Base-by-base conservation (phyloP, 2,888 invertebrate genomes). In the Acronicta leporina region DNA sequence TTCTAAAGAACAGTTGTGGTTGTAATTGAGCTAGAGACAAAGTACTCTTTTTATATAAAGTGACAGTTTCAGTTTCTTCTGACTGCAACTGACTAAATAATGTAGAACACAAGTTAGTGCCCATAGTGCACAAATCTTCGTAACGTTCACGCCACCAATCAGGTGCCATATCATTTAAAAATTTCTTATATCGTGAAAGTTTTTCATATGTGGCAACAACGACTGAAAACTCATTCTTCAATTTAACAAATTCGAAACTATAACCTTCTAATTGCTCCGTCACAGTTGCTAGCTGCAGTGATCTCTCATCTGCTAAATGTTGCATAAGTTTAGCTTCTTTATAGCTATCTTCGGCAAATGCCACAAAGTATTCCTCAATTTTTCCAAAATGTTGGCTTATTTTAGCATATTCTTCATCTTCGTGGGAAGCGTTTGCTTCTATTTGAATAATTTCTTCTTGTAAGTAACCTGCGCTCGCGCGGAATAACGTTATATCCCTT, bases 361-460 rank as follows among this genome's bases (percentile, higher is more conserved):
- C 43, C 13, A 76, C 61, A 50, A 82, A 86, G 58, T 69, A 71
- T 6, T 42, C 38, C 42, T 71, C 78, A 4, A 63, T 70, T 54
- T 51, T 60, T 5, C 30, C 13, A 50, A 64, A 77, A 0, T 75
- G n/a, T 8, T 52, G 38, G 5, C 49, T 0, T 8, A 79, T 63
- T 49, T 75, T 49, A 0, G 73, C 52, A 57, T 75, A 80, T 52
- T 79, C 52, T 2, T 58, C 41, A 4, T 56, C 11, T 72, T 86
- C 84, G 13, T 63, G 55, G 2, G 45, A 5, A 11, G 54, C 30
- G 15, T 59, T 38, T 1, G 61, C 50, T 5, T 83, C 73, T 45
- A 83, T 73, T 64, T 77, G 74, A 43, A 84, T 40, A 1, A 80
- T 75, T 77, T 77, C 59, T 47, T 86, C 83, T 27, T 75, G 75